Evolutionary conservation across 2,113 vertebrate genomes (phyloP).

Genomic region (Hippoglossus stenolepis): DNA sequence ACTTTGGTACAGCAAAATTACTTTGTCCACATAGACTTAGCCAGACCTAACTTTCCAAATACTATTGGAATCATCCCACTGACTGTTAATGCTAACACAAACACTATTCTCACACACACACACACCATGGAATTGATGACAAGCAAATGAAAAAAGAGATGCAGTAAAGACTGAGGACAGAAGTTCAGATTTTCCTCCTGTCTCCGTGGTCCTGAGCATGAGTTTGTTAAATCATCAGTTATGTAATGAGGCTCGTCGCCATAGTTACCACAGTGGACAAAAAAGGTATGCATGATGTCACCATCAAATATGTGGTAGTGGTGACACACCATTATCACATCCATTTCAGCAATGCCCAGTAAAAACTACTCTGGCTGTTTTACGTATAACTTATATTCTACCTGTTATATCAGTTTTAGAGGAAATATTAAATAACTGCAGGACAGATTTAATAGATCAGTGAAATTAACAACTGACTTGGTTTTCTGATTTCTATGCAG

Average conservation of each 20-base stretch:
- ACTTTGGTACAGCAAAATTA: constrained; percentile 49
- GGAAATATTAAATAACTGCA: neutral
- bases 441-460: neutral
- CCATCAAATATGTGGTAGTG: constrained; percentile 25
- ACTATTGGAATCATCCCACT: constrained; percentile 36
- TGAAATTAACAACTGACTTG: too few relatives aligned
- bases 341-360: neutral
- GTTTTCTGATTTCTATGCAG: too few relatives aligned
- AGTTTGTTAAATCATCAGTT: constrained; percentile 60
- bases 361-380: neutral
- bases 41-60: constrained; percentile 54
- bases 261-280: constrained; percentile 52
- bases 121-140: constrained; percentile 30
- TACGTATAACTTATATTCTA: neutral
- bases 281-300: constrained; percentile 36
- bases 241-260: constrained; percentile 50
- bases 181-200: constrained; percentile 53
- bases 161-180: constrained; percentile 12
- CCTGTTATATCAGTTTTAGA: neutral
- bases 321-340: constrained; percentile 36
- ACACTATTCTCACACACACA: too few relatives aligned
- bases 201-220: constrained; percentile 27
- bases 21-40: constrained; percentile 16
- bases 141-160: constrained; percentile 4
- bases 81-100: constrained; percentile 25